Evolutionary conservation across 2,797 vertebrate genomes (phyloP), one percentile per base, ranked within the genome.

Genomic region (Tenualosa thibaudeaui): DNA sequence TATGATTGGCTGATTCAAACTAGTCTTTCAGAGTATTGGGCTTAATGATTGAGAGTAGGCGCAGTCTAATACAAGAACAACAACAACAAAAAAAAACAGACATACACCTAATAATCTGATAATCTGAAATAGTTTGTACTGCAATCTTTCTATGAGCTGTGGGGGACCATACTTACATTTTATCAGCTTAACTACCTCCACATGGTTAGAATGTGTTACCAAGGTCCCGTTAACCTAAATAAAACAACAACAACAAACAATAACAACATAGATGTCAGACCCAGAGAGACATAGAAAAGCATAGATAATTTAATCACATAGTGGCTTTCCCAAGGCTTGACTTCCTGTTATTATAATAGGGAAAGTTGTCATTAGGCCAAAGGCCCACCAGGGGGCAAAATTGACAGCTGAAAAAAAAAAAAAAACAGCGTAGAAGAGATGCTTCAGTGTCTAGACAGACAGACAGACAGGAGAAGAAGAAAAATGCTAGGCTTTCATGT

Each of bases 131-230:
- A 37, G 71, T 71, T 12, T 78, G 78, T 26, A 3, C 31, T 84
- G 37, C 82, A 50, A 2, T 50, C 24, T 65, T 10, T 31, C 15
- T 2, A 1, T 3, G 31, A 12, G n/a, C 58, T 37, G 62, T 37
- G 13, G 22, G 12, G 54, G 49, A 40, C 19, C 8, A 40, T 89
- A 97, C 98, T 97, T 93, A 99, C 98, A 99, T 95, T 96, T 99
- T 81, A 99, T 99, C 90, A 99, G 93, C 92, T 98, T 97, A 75
- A 99, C 98, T 85, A 99, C 98, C 92, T 99, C 97, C 83, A 97
- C 93, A 94, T 99, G 98, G 93, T 99, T 99, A 84, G 98, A 99
- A 92, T 97, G 97, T 82, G 97, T 99, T 46, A 99, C 98, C 85
- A 98, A 94, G 82, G 97, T 98, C 90, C 98, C 98, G 71, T 99